Evolutionary conservation across 1,140 invertebrate species (phyloP).

Genomic region (Megalopta genalis): DNA sequence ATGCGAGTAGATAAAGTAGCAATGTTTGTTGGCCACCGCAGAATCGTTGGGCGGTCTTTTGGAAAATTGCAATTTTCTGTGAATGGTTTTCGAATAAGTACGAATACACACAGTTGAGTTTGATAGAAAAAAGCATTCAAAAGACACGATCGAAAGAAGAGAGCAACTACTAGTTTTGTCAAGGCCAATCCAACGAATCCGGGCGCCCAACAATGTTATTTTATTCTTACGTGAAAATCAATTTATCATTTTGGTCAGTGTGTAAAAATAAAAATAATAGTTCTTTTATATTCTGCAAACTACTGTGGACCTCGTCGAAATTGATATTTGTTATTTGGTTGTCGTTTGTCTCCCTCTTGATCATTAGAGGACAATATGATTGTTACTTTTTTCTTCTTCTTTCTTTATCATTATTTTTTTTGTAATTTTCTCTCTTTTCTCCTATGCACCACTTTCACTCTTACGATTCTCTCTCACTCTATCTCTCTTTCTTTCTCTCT

Average conservation of each 20-base stretch:
- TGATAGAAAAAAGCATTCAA: neutral
- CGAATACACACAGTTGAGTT: slow-evolving; percentile 5
- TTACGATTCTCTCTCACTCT: slow-evolving; percentile 5
- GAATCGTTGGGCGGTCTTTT: slow-evolving; percentile 37
- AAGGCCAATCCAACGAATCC: slow-evolving; percentile 30
- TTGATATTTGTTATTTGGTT: slow-evolving; percentile 72
- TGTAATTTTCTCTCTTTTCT: slow-evolving; percentile 23
- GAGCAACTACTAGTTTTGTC: neutral
- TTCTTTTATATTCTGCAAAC: slow-evolving; percentile 69
- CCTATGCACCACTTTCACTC: slow-evolving; percentile 9
- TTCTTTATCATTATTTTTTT: slow-evolving; percentile 39
- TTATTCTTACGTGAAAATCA: slow-evolving; percentile 69
- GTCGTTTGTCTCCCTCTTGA: slow-evolving; percentile 36
- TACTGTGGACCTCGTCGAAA: slow-evolving; percentile 73
- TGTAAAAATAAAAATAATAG: slow-evolving; percentile 75
- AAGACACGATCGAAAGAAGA: neutral
- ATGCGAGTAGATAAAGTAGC: slow-evolving; percentile 58
- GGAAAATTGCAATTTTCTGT: neutral
- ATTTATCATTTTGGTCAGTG: slow-evolving; percentile 63
- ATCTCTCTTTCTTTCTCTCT: neutral
- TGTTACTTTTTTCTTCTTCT: slow-evolving; percentile 61
- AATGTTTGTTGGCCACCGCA: slow-evolving; percentile 24
- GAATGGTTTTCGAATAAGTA: slow-evolving; percentile 41
- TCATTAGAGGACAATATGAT: slow-evolving; percentile 1
- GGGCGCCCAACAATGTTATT: slow-evolving; percentile 27